phyloP scores from a whole-genome alignment of 2,113 vertebrate species.

The Dryoscopus gambensis region DNA sequence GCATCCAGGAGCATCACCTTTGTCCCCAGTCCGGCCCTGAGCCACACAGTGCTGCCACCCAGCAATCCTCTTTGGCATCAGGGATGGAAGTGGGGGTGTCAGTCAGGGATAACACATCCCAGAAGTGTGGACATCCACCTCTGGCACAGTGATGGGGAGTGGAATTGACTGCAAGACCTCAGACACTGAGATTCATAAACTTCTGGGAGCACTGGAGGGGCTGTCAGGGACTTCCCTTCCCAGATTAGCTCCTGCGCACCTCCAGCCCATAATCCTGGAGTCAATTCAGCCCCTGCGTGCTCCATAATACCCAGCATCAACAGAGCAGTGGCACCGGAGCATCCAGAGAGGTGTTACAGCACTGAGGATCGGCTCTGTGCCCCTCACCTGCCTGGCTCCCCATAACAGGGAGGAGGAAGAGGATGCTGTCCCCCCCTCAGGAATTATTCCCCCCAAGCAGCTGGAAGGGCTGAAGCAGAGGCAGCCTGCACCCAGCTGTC shows the following conservation, averaged over 20 bases:
- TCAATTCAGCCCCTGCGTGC: background rate
- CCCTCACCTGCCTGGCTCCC: background rate
- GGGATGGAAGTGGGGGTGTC: background rate
- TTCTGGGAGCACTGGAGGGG: background rate
- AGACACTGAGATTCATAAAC: background rate
- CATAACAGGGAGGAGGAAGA: rapidly evolving
- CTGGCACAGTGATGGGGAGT: background rate
- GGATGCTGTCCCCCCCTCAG: background rate
- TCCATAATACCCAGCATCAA: background rate
- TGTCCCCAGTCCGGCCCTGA: background rate
- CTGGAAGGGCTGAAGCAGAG: background rate
- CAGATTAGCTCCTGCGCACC: background rate
- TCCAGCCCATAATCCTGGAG: background rate
- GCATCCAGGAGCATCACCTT: background rate
- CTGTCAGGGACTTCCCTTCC: background rate
- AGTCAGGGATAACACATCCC: background rate
- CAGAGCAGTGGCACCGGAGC: background rate
- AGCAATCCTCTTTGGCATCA: background rate
- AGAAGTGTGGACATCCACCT: background rate
- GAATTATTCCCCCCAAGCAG: background rate
- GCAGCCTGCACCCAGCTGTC: background rate
- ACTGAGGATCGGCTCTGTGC: rapidly evolving
- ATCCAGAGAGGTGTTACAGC: background rate
- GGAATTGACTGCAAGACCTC: background rate
- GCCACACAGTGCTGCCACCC: background rate